Evolutionary conservation across 2,888 invertebrate genomes (phyloP), one percentile per base, ranked within the genome.

Genomic region (Drosophila mimetica): DNA sequence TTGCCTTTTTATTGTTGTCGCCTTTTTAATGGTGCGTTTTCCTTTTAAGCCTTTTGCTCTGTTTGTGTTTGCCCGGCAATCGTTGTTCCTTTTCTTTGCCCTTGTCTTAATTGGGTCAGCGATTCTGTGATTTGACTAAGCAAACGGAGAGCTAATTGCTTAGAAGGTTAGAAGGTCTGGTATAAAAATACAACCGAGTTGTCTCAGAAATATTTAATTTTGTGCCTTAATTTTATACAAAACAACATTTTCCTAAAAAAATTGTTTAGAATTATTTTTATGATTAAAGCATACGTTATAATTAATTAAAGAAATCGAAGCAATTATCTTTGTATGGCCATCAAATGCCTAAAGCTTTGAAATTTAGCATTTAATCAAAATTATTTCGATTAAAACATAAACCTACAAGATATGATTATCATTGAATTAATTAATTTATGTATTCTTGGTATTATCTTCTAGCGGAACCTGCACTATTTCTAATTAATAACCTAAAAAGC

Each of bases 1-100:
- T 77, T 71, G 48, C 41, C 57, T 61, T 74, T 79, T 82, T 81
- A 85, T 87, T 86, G 74, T 58, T 67, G 71, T 60, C 69, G 75
- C 61, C 69, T 57, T 71, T 74, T 74, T 74, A 76, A 64, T 76
- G 57, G 41, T 52, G 39, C 37, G 52, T 61, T 64, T 70, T 63
- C 76, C 57, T 53, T 85, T 83, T 63, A 74, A 79, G 72, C 72
- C 77, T 77, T 75, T 57, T 53, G 22, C 50, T 39, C 41, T 48
- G 16, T 13, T 47, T 34, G 36, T 46, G 28, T 30, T 46, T 46
- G 44, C 44, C 16, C 1, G 20, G 8, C 36, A 30, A 52, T 60
- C 36, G 52, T 52, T 30, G 7, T 22, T 39, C 57, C 32, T 42
- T 42, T 71, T 18, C 9, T 16, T 50, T 54, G 50, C 52, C 32